Conservation (phyloP, 2,113 vertebrate species). For the Lathamus discolor region DNA sequence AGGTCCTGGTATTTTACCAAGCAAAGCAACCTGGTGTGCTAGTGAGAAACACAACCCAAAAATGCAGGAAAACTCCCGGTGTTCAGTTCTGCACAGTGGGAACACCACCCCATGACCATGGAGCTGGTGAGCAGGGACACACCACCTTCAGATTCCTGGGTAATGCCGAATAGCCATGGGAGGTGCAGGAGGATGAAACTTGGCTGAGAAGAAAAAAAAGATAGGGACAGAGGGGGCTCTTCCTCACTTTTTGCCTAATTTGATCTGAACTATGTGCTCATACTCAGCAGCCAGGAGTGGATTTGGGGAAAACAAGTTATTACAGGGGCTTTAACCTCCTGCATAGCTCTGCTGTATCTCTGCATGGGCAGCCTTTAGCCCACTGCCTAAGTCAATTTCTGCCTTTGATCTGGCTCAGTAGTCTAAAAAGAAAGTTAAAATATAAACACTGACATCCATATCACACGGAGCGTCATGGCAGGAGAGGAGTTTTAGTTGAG, state of each 20-base stretch:
- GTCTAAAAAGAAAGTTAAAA: slow-evolving; percentile 22
- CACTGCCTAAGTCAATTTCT: not conserved
- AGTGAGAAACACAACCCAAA: not conserved
- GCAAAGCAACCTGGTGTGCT: not conserved
- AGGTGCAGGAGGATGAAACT: not conserved
- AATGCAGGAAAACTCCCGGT: not conserved
- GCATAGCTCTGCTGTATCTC: not conserved
- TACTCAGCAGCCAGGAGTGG: not conserved
- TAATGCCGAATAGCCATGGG: not conserved
- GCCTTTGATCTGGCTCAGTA: not conserved
- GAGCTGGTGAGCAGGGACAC: not conserved
- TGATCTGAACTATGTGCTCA: not conserved
- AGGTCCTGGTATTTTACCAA: not conserved
- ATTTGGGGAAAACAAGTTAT: not conserved
- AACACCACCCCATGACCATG: not conserved
- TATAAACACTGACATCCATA: not conserved
- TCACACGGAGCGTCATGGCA: not conserved
- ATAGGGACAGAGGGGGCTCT: not conserved
- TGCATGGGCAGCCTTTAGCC: not conserved
- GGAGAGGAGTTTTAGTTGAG: not conserved
- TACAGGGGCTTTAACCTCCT: not conserved
- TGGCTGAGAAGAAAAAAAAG: not conserved
- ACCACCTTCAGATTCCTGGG: not conserved
- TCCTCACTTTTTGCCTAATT: not conserved
- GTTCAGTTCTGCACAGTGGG: not conserved